Evolutionary conservation across 1,140 invertebrate species (phyloP).

Genomic region (Drosophila quadrilineata): DNA sequence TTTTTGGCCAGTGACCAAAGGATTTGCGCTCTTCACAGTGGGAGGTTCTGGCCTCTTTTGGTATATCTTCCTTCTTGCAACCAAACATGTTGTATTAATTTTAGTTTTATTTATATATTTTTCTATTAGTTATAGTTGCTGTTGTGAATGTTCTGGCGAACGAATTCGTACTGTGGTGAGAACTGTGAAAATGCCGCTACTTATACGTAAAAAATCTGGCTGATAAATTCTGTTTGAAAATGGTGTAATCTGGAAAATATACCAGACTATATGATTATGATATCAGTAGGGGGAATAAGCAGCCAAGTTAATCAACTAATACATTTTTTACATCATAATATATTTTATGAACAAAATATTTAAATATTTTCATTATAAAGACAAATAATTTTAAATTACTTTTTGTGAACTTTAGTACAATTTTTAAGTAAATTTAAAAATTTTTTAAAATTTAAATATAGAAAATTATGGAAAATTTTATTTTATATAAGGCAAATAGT

Average conservation of each 20-base stretch:
- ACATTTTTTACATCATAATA: too few species aligned
- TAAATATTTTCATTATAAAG: too few species aligned
- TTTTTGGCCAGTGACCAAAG: not conserved
- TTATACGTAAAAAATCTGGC: not conserved
- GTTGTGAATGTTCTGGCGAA: not conserved
- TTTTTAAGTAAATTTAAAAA: not conserved
- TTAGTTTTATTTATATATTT: not conserved
- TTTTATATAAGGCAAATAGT: too few species aligned
- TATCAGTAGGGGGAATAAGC: too few species aligned
- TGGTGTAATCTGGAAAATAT: not conserved
- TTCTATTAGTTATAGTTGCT: not conserved
- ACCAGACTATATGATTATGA: not conserved
- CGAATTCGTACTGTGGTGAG: not conserved
- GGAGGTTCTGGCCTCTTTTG: not conserved
- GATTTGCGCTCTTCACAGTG: not conserved
- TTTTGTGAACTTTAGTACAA: too few species aligned
- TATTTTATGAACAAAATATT: too few species aligned
- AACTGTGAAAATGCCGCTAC: too few species aligned
- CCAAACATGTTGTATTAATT: not conserved
- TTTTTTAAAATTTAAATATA: too few species aligned
- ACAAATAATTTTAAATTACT: too few species aligned
- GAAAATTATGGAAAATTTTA: too few species aligned
- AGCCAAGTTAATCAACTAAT: too few species aligned
- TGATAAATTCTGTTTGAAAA: not conserved
- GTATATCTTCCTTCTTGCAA: not conserved